phyloP scores from a whole-genome alignment of 2,113 vertebrate species.

The Hypanus sabinus region DNA sequence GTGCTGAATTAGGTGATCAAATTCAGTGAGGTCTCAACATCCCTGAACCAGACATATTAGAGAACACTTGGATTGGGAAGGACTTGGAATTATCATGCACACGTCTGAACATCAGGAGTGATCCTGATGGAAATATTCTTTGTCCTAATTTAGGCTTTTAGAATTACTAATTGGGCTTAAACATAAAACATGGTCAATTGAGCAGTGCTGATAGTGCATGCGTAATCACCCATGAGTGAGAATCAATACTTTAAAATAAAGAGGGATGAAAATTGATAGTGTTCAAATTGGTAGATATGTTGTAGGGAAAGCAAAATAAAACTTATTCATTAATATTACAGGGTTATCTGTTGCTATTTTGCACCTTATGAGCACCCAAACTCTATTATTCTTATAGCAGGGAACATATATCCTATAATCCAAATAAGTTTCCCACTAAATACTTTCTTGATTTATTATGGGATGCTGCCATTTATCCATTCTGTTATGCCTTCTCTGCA shows the following conservation, averaged over 20 bases:
- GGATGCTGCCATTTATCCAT: not conserved
- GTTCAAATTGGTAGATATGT: not conserved
- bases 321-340: too few species aligned
- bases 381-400: not conserved
- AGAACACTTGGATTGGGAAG: not conserved
- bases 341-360: not conserved
- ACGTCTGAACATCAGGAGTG: not conserved
- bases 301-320: too few species aligned
- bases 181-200: not conserved
- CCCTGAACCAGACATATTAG: not conserved
- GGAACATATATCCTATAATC: not conserved
- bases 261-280: not conserved
- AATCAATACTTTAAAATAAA: not conserved
- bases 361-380: not conserved
- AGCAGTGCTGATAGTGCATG: not conserved
- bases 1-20: not conserved
- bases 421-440: not conserved
- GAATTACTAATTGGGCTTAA: not conserved
- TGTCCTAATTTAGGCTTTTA: not conserved
- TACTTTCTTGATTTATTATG: not conserved
- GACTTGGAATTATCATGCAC: not conserved
- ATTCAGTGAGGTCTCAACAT: not conserved
- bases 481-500: not conserved
- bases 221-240: not conserved
- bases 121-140: not conserved